Conservation (phyloP, 1,140 invertebrate species). For the Cepaea nemoralis region DNA sequence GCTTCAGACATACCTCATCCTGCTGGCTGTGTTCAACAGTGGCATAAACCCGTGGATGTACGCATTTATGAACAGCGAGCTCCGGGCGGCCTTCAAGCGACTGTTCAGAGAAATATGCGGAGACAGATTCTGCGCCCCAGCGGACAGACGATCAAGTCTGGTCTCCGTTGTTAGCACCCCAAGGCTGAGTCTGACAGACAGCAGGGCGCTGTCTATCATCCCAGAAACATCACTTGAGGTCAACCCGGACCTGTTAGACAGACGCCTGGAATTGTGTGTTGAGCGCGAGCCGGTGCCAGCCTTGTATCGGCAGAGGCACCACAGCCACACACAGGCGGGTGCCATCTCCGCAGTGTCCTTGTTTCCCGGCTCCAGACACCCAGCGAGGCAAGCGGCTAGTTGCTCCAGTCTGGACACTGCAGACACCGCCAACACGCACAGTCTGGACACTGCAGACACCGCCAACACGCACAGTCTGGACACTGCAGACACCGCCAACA, state of each 20-base stretch:
- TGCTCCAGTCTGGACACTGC: not conserved
- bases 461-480: not conserved
- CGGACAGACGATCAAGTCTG: not conserved
- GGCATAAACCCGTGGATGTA: constrained; percentile 80
- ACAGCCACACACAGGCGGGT: not conserved
- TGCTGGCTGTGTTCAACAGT: constrained; percentile 77
- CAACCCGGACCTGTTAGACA: not conserved
- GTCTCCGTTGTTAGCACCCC: constrained; percentile 13
- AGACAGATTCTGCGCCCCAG: not conserved
- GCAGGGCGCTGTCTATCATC: not conserved
- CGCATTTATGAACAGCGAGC: constrained; percentile 78
- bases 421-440: not conserved
- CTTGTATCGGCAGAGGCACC: not conserved
- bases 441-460: not conserved
- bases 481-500: not conserved
- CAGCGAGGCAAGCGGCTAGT: not conserved
- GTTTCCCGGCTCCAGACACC: not conserved
- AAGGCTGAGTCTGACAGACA: constrained; percentile 11
- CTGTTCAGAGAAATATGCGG: constrained; percentile 60
- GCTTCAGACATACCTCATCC: constrained; percentile 74
- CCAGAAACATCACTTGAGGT: not conserved
- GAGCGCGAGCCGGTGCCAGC: not conserved
- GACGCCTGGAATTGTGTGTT: not conserved
- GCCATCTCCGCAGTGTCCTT: not conserved
- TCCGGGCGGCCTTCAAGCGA: constrained; percentile 76